phyloP scores from a whole-genome alignment of 1,140 invertebrate species.

The Drosophila dunni region DNA sequence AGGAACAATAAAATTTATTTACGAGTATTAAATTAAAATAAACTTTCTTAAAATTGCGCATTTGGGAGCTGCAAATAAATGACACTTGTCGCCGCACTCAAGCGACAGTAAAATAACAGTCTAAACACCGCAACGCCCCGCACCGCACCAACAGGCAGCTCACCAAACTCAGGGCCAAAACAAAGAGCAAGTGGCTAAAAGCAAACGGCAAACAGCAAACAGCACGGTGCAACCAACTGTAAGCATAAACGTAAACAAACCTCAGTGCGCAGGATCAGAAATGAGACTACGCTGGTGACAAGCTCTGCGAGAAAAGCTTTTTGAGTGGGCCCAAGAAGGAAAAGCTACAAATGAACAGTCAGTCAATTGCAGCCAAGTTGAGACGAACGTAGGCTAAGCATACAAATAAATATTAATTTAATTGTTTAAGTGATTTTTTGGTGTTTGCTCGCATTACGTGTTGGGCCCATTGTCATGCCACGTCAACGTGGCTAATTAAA shows the following conservation, averaged over 20 bases:
- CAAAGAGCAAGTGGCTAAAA: conserved; percentile 32
- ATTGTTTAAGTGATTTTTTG: background rate
- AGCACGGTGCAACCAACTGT: conserved; percentile 61
- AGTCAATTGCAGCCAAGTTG: conserved; percentile 70
- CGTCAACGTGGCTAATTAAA: conserved; percentile 52
- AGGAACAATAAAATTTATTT: no score
- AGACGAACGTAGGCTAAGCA: conserved; percentile 39
- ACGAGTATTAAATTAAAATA: no score
- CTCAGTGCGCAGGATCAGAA: conserved; percentile 65
- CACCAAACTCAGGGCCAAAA: conserved; percentile 7
- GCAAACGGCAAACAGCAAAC: conserved; percentile 39
- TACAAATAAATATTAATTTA: background rate
- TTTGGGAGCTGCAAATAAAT: background rate
- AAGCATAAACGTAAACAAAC: conserved; percentile 74
- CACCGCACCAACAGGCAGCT: background rate
- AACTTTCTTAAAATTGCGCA: background rate
- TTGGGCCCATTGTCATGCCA: conserved; percentile 27
- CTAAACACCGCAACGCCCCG: conserved; percentile 12
- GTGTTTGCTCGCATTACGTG: conserved; percentile 26
- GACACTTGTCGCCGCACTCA: background rate
- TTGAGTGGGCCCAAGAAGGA: conserved; percentile 16
- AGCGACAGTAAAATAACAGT: conserved; percentile 35
- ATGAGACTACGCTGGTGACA: no score
- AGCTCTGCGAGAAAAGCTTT: conserved; percentile 50
- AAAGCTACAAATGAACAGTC: conserved; percentile 76